phyloP scores from a whole-genome alignment of 1,140 invertebrate species.

The Harlomillsia oculata region DNA sequence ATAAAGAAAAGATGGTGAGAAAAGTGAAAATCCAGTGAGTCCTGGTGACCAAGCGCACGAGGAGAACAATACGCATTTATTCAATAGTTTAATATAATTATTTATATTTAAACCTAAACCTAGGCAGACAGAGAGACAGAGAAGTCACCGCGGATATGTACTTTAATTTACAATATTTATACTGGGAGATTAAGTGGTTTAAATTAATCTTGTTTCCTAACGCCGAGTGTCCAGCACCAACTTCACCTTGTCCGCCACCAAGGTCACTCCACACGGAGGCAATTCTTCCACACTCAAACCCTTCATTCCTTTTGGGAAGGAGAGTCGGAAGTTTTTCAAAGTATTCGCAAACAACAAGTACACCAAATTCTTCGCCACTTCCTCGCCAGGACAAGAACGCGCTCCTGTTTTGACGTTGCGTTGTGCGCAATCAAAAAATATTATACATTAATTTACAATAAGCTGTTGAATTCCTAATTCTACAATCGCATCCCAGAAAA shows the following conservation, averaged over 20 bases:
- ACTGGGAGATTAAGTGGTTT: too few species aligned
- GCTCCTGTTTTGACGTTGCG: constrained; percentile 66
- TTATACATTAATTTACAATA: not conserved
- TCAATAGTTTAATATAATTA: too few species aligned
- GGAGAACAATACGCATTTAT: too few species aligned
- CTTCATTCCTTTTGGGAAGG: constrained; percentile 38
- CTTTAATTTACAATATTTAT: too few species aligned
- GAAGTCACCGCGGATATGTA: too few species aligned
- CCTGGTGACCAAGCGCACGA: too few species aligned
- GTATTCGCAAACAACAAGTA: constrained; percentile 55
- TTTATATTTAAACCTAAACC: too few species aligned
- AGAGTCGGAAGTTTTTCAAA: constrained; percentile 51
- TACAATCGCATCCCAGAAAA: not conserved
- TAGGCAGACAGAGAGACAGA: too few species aligned
- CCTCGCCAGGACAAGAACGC: constrained; percentile 74
- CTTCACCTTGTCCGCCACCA: constrained; percentile 52
- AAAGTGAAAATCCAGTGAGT: too few species aligned
- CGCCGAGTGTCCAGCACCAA: constrained; percentile 42
- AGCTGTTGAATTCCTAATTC: not conserved
- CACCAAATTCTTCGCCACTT: constrained; percentile 64
- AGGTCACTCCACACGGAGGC: constrained; percentile 55
- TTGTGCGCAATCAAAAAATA: constrained; percentile 17
- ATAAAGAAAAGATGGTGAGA: too few species aligned
- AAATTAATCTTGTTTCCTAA: constrained; percentile 10
- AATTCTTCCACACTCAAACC: constrained; percentile 39